Evolutionary conservation across 2,113 vertebrate genomes (phyloP).

Genomic region (Heliornis fulica): DNA sequence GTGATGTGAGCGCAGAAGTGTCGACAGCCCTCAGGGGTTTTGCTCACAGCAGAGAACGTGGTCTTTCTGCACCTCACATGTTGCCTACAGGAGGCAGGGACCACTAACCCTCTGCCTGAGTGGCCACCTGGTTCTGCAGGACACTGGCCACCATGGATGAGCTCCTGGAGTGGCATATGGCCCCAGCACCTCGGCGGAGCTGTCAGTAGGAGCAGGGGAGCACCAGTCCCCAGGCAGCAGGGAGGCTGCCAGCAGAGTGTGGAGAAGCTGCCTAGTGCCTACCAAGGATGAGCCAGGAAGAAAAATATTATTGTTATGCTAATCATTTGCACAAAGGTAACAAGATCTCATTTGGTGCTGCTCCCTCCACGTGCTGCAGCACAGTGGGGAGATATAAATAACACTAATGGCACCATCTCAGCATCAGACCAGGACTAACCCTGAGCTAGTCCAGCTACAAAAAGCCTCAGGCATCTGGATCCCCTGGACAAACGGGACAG

Average conservation of each 20-base stretch:
- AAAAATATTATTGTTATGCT: neutral
- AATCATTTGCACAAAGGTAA: neutral
- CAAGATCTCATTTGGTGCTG: neutral
- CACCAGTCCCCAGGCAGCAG: neutral
- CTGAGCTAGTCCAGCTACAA: neutral
- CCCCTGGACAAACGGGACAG: neutral
- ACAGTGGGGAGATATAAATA: neutral
- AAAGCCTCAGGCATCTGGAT: neutral
- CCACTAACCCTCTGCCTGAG: neutral
- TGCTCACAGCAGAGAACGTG: rapidly evolving
- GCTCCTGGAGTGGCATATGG: neutral
- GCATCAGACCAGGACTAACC: neutral
- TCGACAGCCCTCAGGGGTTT: rapidly evolving
- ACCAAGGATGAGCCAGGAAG: neutral
- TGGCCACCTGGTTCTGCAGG: neutral
- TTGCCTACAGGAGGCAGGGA: rapidly evolving
- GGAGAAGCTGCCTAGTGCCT: neutral
- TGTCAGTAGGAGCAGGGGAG: neutral
- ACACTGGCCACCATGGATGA: neutral
- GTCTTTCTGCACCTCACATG: rapidly evolving
- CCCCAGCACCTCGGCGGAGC: neutral
- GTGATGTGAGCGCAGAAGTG: rapidly evolving
- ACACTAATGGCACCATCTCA: neutral
- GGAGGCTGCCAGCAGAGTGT: neutral
- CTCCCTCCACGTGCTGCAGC: neutral